phyloP scores from a whole-genome alignment of 2,888 invertebrate species.

The Synanthedon vespiformis region DNA sequence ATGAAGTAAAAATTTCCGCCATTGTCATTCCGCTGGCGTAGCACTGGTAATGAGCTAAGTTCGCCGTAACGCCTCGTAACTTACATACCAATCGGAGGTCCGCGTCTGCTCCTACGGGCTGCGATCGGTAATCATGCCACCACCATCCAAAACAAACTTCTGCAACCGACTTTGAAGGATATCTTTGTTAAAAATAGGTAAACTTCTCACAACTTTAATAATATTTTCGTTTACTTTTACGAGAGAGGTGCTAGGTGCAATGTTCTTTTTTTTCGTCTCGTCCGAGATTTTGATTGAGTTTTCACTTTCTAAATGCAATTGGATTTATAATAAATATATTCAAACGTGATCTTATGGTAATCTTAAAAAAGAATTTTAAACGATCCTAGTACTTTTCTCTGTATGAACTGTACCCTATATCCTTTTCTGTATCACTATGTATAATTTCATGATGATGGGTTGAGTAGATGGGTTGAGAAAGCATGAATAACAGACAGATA shows the following conservation, averaged over 20 bases:
- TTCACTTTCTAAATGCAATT: too few relatives aligned
- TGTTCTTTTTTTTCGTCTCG: too few relatives aligned
- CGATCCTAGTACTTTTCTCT: too few relatives aligned
- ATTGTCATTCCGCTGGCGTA: constrained; percentile 61
- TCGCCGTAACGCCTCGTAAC: constrained; percentile 63
- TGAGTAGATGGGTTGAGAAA: too few relatives aligned
- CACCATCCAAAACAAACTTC: constrained; percentile 9
- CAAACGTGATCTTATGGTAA: too few relatives aligned
- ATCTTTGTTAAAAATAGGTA: neutral
- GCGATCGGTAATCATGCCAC: constrained; percentile 43
- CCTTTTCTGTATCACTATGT: too few relatives aligned
- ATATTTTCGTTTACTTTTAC: neutral
- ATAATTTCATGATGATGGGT: too few relatives aligned
- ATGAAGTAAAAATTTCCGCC: constrained; percentile 57
- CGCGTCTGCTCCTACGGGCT: constrained; percentile 16
- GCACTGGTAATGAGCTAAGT: constrained; percentile 67
- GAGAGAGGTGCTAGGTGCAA: neutral
- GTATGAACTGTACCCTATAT: too few relatives aligned
- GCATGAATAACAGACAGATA: too few relatives aligned
- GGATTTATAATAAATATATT: too few relatives aligned
- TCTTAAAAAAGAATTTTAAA: too few relatives aligned
- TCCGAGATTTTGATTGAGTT: too few relatives aligned
- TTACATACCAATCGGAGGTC: constrained; percentile 63
- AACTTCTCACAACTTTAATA: neutral
- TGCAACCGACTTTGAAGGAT: neutral